Base-by-base conservation (phyloP, 2,797 vertebrate species). In the Protonibea diacanthus region DNA sequence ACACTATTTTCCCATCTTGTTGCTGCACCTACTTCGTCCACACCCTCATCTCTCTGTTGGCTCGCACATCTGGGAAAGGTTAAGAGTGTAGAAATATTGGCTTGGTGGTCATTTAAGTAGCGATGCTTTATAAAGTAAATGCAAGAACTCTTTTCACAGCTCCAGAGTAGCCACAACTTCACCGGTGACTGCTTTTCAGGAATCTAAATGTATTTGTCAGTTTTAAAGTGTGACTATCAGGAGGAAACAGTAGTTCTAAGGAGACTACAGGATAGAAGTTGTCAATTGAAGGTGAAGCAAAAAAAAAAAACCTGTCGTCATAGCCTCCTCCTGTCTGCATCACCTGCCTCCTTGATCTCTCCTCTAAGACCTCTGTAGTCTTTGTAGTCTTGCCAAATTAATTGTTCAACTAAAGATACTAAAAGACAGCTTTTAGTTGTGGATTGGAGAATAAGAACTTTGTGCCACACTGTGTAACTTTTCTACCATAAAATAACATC, bases 51-150 rank as follows among this genome's bases (percentile, higher is more conserved):
- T 73, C 65, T 78, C 68, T 29, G 49, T 69, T 78, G 82, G 79
- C 74, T 79, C 18, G 2, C 79, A 92, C 92, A 93, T 95, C 91
- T 95, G 93, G 90, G 80, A 90, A 77, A 76, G 76, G 78, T 94
- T 93, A 93, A 29, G 47, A 60, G 48, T 69, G 71, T 47, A 80
- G 74, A 83, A 77, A 66, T 25, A 59, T 68, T 73, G 64, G 74
- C 62, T 88, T 80, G 86, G 79, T 58, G 76, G 73, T 68, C 63
- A 74, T 71, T 86, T 70, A 70, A 29, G 64, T 75, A 58, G 52
- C 60, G 42, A 85, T 74, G 81, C 67, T 80, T 82, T 21, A 74
- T 81, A 47, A 79, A 79, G 57, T 40, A 18, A 66, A 29, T 11
- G 58, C 14, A 38, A 82, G 27, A 68, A 64, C 56, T 82, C 48